Percentiles rank a stretch among this genome's conserved stretches.
These are phyloP conservation scores for Bambusicola thoracicus DNA, from an alignment of 2,113 vertebrate species.

Conservation along the genomic window DNA sequence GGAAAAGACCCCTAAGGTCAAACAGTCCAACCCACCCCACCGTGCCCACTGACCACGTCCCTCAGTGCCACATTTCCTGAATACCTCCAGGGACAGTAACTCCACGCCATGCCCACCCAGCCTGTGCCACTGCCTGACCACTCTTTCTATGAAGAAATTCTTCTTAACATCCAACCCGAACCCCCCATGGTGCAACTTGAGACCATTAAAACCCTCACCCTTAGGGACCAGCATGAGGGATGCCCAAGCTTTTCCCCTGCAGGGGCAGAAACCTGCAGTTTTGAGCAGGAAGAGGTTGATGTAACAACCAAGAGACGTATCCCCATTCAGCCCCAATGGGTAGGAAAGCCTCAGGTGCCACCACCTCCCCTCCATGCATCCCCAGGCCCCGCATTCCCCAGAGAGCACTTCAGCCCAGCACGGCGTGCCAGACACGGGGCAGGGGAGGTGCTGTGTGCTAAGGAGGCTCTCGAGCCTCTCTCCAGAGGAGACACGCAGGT, in stretches of 20 bases:
- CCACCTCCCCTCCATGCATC: not conserved
- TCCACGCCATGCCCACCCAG: too few relatives aligned
- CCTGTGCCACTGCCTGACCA: too few relatives aligned
- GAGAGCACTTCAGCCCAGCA: not conserved
- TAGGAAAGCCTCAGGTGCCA: not conserved
- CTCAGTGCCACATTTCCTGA: too few relatives aligned
- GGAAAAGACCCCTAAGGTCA: too few relatives aligned
- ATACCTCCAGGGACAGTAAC: too few relatives aligned
- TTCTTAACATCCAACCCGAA: too few relatives aligned
- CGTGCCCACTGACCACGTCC: too few relatives aligned
- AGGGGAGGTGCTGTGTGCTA: not conserved
- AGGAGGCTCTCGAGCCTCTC: not conserved
- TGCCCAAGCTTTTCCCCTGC: not conserved
- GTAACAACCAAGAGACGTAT: not conserved
- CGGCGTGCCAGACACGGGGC: not conserved
- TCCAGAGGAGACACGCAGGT: rapidly evolving
- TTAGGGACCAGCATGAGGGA: too few relatives aligned
- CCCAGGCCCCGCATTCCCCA: rapidly evolving
- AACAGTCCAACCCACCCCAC: too few relatives aligned
- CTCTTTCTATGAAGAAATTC: too few relatives aligned
- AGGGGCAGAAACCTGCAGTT: not conserved
- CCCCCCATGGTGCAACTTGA: too few relatives aligned
- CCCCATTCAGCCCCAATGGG: rapidly evolving
- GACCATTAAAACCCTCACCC: not conserved
- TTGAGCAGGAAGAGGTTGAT: not conserved